These are phyloP conservation scores for Reticulitermes speratus DNA, from an alignment of 1,140 invertebrate genomes.

Conservation along the genomic window DNA sequence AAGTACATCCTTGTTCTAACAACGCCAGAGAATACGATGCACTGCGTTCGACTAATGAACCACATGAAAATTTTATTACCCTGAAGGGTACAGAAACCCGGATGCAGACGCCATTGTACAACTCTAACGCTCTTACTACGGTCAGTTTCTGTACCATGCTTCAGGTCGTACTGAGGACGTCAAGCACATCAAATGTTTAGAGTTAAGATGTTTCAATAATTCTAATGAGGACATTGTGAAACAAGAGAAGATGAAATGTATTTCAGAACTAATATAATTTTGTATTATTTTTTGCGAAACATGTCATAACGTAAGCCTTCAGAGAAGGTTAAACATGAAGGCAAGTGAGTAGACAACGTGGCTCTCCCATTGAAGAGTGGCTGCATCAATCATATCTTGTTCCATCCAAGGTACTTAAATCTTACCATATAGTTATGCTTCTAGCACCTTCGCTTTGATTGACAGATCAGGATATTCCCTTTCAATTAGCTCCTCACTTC, in stretches of 20 bases:
- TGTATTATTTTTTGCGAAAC: not conserved
- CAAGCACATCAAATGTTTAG: too few species aligned
- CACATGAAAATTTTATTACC: not conserved
- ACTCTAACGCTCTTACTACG: not conserved
- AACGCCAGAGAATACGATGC: too few species aligned
- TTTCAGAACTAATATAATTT: not conserved
- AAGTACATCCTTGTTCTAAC: too few species aligned
- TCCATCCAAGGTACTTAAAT: not conserved
- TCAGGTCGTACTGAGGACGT: too few species aligned
- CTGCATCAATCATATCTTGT: slow-evolving; percentile 1
- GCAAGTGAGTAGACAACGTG: not conserved
- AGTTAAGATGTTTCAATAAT: too few species aligned
- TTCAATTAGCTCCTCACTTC: slow-evolving; percentile 3
- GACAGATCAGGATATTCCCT: slow-evolving; percentile 15
- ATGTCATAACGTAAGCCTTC: too few species aligned
- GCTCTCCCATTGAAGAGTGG: not conserved
- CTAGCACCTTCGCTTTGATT: not conserved
- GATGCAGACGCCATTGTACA: not conserved
- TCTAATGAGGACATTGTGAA: not conserved
- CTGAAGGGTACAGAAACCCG: not conserved
- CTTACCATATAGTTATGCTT: slow-evolving; percentile 8
- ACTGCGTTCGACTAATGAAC: not conserved
- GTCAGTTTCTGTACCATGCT: too few species aligned
- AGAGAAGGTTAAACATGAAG: not conserved
- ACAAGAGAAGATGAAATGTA: not conserved